Conservation (phyloP, 2,113 vertebrate genomes). For the Sinocyclocheilus anophthalmus region DNA sequence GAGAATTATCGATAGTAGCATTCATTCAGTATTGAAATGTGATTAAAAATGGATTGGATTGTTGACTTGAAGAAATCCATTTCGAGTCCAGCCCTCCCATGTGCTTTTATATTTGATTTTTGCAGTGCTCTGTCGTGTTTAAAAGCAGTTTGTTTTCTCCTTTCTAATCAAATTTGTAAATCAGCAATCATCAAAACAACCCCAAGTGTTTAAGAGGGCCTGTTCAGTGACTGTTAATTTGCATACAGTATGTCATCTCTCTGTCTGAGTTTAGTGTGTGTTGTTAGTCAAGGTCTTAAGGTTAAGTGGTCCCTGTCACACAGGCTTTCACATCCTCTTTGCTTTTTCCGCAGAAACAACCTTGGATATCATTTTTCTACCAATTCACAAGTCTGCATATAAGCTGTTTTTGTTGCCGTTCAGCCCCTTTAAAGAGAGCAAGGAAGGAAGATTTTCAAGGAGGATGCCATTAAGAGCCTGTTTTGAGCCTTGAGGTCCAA, state of each 20-base stretch:
- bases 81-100: neutral
- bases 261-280: conserved; percentile 4
- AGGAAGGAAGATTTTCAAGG: conserved; percentile 6
- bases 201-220: conserved; percentile 27
- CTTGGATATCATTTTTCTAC: neutral
- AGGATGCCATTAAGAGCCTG: conserved; percentile 22
- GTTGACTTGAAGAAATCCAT: neutral
- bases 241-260: conserved; percentile 14
- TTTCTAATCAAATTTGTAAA: conserved; percentile 2
- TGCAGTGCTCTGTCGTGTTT: neutral
- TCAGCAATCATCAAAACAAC: neutral
- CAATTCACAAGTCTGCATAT: conserved; percentile 7
- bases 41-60: neutral
- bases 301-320: conserved; percentile 26
- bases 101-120: neutral
- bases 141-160: neutral
- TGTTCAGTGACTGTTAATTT: neutral
- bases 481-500: neutral
- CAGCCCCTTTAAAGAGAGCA: neutral
- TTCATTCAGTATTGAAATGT: neutral
- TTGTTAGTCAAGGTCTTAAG: conserved; percentile 12
- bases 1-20: neutral
- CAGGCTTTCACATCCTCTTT: neutral
- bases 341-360: conserved; percentile 5
- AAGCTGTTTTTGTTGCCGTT: neutral